Conservation (phyloP, 2,797 vertebrate species). For the Anas georgica region DNA sequence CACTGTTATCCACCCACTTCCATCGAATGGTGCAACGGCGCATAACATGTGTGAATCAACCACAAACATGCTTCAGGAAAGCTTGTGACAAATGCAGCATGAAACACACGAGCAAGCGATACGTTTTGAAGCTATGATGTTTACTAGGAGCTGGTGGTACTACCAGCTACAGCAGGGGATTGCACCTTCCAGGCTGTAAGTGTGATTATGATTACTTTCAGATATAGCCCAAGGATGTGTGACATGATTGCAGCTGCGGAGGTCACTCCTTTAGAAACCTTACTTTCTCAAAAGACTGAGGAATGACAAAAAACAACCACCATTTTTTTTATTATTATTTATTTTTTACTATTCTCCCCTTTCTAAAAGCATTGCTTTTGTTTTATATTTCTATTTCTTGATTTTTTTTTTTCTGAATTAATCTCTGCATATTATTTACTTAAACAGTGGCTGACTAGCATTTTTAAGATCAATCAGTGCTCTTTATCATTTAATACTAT, state of each 20-base stretch:
- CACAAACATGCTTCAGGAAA: accelerated
- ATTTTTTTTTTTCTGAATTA: background rate
- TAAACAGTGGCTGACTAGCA: background rate
- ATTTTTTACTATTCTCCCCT: background rate
- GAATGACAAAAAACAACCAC: background rate
- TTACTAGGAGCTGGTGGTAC: background rate
- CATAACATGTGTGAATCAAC: background rate
- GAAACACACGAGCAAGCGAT: accelerated
- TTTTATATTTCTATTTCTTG: background rate
- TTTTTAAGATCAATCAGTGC: background rate
- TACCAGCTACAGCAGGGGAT: accelerated
- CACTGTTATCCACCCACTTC: background rate
- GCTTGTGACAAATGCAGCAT: background rate
- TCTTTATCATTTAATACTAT: background rate
- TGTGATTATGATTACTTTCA: background rate
- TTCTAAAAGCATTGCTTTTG: background rate
- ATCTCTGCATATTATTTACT: background rate
- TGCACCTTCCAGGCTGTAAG: background rate
- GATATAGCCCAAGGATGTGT: background rate
- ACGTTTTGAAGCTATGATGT: background rate
- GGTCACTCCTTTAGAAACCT: background rate
- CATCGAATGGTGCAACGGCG: background rate
- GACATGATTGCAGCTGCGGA: background rate
- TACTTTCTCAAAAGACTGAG: background rate
- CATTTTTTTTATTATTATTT: background rate